Evolutionary conservation across 1,140 invertebrate species (phyloP), one percentile per base, ranked within the genome.

Genomic region (Pararge aegeria): DNA sequence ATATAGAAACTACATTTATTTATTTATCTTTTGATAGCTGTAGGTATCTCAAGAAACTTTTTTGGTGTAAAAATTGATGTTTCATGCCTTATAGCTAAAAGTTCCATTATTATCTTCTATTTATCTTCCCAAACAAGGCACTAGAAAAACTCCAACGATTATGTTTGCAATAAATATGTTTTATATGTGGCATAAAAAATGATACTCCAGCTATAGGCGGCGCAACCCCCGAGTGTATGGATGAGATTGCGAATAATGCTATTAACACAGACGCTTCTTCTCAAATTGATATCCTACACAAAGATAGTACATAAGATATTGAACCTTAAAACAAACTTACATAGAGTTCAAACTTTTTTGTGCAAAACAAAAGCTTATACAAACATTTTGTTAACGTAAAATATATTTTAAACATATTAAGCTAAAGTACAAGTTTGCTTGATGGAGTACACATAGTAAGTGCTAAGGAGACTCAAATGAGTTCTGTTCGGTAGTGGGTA

Each of bases 231-330:
- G 84, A 82, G 75, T 89, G 87, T 89, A 87, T 87, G 80, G 87
- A 87, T 83, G 87, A 89, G 87, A 89, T 89, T 89, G 87, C 83
- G 85, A 77, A 84, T 89, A 89, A 89, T 89, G 83, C 85, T 88
- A 89, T 88, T 89, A 89, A 82, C 85, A 88, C 87, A 89, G 87
- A 89, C 87, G 87, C 87, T 89, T 87, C 87, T 88, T 81, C 84
- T 89, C 83, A 89, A 89, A 89, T 89, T 89, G 86, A 89, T 89
- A 89, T 86, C 83, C 77, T 76, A 73, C 70, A 67, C 62, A 52
- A 60, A 27, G 20, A 51, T 18, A n/a, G 16, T 18, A 9, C 59
- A 75, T 53, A 18, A 44, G 5, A 83, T 81, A 78, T 48, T 73
- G 55, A 70, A 74, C 81, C 56, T 55, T 64, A 79, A 48, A 0